Evolutionary conservation across 1,140 invertebrate genomes (phyloP).

Genomic region (Probaryconus sp.): DNA sequence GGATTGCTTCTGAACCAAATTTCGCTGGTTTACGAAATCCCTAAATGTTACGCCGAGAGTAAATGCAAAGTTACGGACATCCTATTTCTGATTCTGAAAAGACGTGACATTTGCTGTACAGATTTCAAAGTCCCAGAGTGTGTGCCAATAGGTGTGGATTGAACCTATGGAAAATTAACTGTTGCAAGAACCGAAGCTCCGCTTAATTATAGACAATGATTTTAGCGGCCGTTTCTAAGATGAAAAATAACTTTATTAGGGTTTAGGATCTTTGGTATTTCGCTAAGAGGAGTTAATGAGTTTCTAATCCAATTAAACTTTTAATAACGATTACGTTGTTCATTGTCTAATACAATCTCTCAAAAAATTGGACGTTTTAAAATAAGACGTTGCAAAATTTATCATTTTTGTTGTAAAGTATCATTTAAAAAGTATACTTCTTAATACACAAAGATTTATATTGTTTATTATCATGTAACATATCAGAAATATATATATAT

Average conservation of each 20-base stretch:
- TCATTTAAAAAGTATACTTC: no score
- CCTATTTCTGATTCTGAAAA: slow-evolving; percentile 8
- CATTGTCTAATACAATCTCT: no score
- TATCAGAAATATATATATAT: no score
- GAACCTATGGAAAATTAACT: slow-evolving; percentile 24
- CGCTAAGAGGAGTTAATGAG: no score
- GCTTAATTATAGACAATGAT: slow-evolving; percentile 27
- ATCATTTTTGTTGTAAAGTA: no score
- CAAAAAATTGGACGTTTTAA: no score
- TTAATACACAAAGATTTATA: no score
- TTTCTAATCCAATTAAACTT: no score
- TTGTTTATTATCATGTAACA: no score
- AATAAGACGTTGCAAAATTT: no score
- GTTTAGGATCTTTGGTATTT: background rate
- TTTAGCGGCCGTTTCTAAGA: slow-evolving; percentile 21
- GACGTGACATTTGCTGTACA: slow-evolving; percentile 36
- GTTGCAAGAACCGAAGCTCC: slow-evolving; percentile 30
- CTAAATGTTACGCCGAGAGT: slow-evolving; percentile 20
- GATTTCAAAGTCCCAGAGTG: no score
- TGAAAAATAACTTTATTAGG: slow-evolving; percentile 40
- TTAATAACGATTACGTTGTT: no score
- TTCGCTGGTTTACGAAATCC: slow-evolving; percentile 25
- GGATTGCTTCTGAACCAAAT: slow-evolving; percentile 17
- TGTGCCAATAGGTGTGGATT: slow-evolving; percentile 30
- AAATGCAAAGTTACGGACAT: slow-evolving; percentile 15